These are phyloP conservation scores for Glaucidium brasilianum DNA, from an alignment of 2,113 vertebrate species.

Conservation along the genomic window DNA sequence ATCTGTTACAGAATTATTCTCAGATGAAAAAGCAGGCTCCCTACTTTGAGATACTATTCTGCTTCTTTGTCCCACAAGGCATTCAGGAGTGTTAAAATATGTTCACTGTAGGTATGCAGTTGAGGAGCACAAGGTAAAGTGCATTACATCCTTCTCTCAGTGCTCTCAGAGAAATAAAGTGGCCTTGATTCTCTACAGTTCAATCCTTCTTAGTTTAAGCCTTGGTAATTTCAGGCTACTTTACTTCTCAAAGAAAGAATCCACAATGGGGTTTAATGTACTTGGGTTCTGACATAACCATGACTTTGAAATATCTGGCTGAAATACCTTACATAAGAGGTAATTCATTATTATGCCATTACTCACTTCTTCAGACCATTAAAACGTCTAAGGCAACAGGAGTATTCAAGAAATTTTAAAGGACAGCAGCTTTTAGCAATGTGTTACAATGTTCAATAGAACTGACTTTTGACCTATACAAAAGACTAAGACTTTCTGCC, in stretches of 20 bases:
- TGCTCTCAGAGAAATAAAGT: not conserved
- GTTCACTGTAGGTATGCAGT: not conserved
- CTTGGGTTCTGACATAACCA: slow-evolving; percentile 22
- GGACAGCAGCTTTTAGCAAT: slow-evolving; percentile 16
- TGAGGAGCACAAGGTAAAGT: not conserved
- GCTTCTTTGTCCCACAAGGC: not conserved
- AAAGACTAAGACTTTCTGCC: slow-evolving; percentile 10
- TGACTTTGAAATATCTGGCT: slow-evolving; percentile 31
- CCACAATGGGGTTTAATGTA: slow-evolving; percentile 22
- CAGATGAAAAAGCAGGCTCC: not conserved
- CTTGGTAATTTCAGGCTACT: slow-evolving; percentile 38
- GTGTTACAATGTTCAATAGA: slow-evolving; percentile 11
- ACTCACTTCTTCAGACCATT: slow-evolving; percentile 30
- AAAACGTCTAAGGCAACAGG: not conserved
- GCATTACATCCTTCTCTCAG: not conserved
- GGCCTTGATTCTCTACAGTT: slow-evolving; percentile 28
- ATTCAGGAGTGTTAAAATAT: not conserved
- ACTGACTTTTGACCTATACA: not conserved
- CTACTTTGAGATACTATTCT: not conserved
- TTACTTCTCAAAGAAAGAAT: slow-evolving; percentile 27
- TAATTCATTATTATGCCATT: slow-evolving; percentile 54
- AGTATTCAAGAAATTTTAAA: slow-evolving; percentile 39
- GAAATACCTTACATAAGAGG: slow-evolving; percentile 39
- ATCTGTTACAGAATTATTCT: not conserved
- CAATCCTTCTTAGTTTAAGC: slow-evolving; percentile 50